These are phyloP conservation scores for Hippocampus abdominalis DNA, from an alignment of 2,113 vertebrate genomes.

Conservation along the genomic window DNA sequence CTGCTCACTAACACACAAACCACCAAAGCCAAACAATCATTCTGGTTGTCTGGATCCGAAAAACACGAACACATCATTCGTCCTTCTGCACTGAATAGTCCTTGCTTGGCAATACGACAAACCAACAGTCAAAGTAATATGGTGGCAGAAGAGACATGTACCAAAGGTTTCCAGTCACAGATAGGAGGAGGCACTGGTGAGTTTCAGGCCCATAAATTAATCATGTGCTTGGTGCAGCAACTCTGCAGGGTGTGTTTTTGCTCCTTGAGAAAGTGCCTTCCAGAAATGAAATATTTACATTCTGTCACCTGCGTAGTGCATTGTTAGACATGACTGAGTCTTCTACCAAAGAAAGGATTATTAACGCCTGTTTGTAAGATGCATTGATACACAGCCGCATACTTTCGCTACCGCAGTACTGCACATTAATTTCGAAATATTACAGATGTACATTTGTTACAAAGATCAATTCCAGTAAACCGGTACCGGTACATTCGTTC, in stretches of 20 bases:
- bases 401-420: conserved; percentile 1
- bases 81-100: conserved; percentile 16
- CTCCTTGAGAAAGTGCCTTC: conserved; percentile 53
- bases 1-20: background rate
- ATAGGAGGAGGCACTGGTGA: conserved; percentile 57
- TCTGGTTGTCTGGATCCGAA: conserved; percentile 3
- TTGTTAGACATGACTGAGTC: conserved; percentile 43
- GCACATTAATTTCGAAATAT: conserved; percentile 16
- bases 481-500: conserved; percentile 20
- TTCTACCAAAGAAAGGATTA: conserved; percentile 32
- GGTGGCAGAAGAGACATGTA: conserved; percentile 52
- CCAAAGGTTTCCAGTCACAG: conserved; percentile 62
- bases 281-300: conserved; percentile 75
- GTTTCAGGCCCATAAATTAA: conserved; percentile 72
- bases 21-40: background rate
- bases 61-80: conserved; percentile 14
- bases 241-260: conserved; percentile 54
- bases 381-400: background rate
- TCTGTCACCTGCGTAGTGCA: conserved; percentile 58
- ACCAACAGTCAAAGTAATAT: conserved; percentile 52
- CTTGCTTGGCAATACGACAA: conserved; percentile 37
- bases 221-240: conserved; percentile 70
- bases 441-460: conserved; percentile 19
- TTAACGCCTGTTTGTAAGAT: conserved; percentile 18
- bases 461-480: conserved; percentile 11